A percentile compares a stretch with the other conserved stretches of the same genome.
These are phyloP conservation scores for Agapornis roseicollis DNA, from an alignment of 2,113 vertebrate species.

Conservation along the genomic window DNA sequence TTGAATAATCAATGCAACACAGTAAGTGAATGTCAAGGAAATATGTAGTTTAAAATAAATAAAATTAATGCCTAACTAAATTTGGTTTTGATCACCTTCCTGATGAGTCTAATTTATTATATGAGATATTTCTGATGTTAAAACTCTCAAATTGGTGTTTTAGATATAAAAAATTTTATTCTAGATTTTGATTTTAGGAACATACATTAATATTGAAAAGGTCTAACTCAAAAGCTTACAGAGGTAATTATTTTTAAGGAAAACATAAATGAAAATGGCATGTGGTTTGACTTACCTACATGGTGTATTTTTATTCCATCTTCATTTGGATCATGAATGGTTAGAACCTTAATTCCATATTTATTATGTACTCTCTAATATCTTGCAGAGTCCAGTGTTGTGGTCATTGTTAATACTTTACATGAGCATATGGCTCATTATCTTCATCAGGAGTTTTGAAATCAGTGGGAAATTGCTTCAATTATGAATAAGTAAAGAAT, in stretches of 20 bases:
- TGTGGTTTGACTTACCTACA: neutral
- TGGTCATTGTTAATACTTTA: neutral
- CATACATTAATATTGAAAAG: neutral
- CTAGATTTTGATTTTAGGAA: neutral
- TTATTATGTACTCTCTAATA: neutral
- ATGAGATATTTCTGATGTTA: slow-evolving; percentile 6
- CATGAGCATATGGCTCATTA: neutral
- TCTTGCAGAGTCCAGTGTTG: neutral
- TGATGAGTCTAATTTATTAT: slow-evolving; percentile 37
- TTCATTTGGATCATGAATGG: neutral
- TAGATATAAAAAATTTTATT: neutral
- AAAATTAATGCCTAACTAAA: slow-evolving; percentile 39
- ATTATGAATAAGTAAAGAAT: neutral
- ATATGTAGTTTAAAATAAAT: slow-evolving; percentile 56
- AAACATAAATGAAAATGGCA: neutral
- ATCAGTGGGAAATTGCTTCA: neutral
- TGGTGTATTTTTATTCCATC: neutral
- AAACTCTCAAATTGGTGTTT: neutral
- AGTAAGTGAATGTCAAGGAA: slow-evolving; percentile 36
- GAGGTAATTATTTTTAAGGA: neutral
- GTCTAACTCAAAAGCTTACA: neutral
- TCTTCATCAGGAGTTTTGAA: neutral
- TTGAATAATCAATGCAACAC: slow-evolving; percentile 37
- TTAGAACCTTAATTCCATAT: neutral
- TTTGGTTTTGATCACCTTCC: slow-evolving; percentile 47